Evolutionary conservation across 2,113 vertebrate species (phyloP), one percentile per base, ranked within the genome.

Genomic region (Gadus macrocephalus): DNA sequence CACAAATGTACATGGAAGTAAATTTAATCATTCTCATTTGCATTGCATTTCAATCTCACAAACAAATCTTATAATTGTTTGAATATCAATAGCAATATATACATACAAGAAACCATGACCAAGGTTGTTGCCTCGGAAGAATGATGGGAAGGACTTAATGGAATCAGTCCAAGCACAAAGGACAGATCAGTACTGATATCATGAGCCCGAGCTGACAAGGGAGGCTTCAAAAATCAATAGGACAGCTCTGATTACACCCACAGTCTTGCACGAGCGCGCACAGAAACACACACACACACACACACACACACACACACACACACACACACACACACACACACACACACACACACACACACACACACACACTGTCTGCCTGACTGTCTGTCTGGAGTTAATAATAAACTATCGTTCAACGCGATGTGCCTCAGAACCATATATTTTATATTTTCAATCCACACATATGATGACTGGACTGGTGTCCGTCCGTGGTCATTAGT

Each of bases 241-340:
- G 19, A 27, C 42, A 9, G 58, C 67, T 76, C 59, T 22, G 19
- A 42, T 58, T 68, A 67, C 55, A 22, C 19, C 28, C 22, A 62
- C 19, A 62, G 15, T 2, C 4, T 58, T 68, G 62, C 55, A 22
- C 19, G 27, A 12, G 28, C 19, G 53, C 64, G 59, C 53, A 65
- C 28, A 38, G n/a, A 25, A 28, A 27, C 35, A 31, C 15, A 19
- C 58, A 60, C 58, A 19, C 58, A 60, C 58, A 19, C 58, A 60
- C 58, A 8, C 58, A 60, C 58, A 8, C 58, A 60, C 58, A 27
- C 35, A 31, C 15, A 19, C 58, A 60, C 58, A 19, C 58, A 60
- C 58, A 19, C 58, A 60, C 20, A 27, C 35, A 31, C 15, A 19
- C 58, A 60, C 58, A 19, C 58, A 60, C 58, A 19, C 58, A 60